phyloP scores from a whole-genome alignment of 1,140 invertebrate species.

The Aleiodes sp. region DNA sequence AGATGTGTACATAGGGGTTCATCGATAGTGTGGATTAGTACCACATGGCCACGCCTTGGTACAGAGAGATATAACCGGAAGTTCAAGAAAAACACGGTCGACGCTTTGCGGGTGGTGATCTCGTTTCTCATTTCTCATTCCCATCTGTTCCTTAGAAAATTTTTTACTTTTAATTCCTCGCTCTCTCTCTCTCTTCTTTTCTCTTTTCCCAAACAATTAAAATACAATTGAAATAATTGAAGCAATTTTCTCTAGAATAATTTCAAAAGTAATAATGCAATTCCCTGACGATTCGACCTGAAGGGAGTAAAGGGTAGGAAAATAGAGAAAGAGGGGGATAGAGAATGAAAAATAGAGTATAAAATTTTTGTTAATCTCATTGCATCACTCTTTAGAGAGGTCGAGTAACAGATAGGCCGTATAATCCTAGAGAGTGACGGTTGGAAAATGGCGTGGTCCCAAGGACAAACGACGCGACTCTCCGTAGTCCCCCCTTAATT shows the following conservation, averaged over 20 bases:
- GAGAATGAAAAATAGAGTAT: no score
- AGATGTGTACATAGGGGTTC: neutral
- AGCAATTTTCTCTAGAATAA: neutral
- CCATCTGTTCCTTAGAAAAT: neutral
- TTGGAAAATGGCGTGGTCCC: slow-evolving; percentile 7
- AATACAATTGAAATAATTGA: neutral
- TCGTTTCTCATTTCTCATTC: neutral
- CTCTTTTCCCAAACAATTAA: neutral
- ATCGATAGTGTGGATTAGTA: slow-evolving; percentile 32
- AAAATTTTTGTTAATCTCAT: neutral
- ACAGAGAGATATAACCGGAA: slow-evolving; percentile 15
- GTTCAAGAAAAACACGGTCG: neutral
- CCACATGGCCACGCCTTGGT: slow-evolving; percentile 26
- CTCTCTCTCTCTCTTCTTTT: neutral
- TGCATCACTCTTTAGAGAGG: neutral
- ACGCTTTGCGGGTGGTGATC: slow-evolving; percentile 11
- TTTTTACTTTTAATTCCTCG: neutral
- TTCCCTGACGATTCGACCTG: neutral
- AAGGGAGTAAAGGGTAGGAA: neutral
- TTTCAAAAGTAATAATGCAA: neutral
- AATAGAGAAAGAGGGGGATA: no score
- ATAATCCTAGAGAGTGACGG: slow-evolving; percentile 1
- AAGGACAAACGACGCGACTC: slow-evolving; percentile 23
- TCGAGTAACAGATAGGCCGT: neutral
- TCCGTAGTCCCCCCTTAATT: slow-evolving; percentile 31